A percentile compares a stretch with the other conserved stretches of the same genome.
Conservation (phyloP, 2,888 invertebrate genomes). For the Drosophila hamatofila region DNA sequence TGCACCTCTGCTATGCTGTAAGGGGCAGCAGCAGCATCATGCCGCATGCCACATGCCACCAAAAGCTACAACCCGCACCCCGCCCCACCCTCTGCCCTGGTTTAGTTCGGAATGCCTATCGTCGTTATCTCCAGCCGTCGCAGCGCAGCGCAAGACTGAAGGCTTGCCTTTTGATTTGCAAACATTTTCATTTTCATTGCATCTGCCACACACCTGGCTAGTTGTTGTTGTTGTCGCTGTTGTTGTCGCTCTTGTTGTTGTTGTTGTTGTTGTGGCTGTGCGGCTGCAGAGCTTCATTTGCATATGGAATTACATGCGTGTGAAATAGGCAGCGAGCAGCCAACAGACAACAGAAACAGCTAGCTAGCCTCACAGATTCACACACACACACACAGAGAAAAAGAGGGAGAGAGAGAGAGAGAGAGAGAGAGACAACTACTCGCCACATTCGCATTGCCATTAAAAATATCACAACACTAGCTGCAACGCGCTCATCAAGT, state of each 20-base stretch:
- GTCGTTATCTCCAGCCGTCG: constrained; percentile 9
- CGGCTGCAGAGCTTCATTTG: constrained; percentile 53
- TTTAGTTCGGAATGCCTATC: constrained; percentile 13
- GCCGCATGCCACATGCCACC: background rate
- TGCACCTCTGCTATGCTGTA: constrained; percentile 21
- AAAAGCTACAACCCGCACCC: background rate
- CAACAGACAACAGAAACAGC: constrained; percentile 1
- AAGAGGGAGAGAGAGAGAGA: too few relatives aligned
- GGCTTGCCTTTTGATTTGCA: constrained; percentile 64
- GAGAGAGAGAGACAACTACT: too few relatives aligned
- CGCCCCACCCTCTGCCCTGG: background rate
- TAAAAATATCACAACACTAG: constrained; percentile 56
- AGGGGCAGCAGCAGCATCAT: constrained; percentile 1
- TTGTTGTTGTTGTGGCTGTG: background rate
- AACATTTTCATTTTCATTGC: constrained; percentile 67
- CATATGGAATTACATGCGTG: constrained; percentile 65
- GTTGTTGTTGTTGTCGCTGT: background rate
- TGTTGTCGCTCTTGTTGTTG: background rate
- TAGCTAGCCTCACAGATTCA: background rate
- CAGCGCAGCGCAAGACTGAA: constrained; percentile 7
- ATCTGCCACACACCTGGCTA: constrained; percentile 29
- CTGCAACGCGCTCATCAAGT: constrained; percentile 39
- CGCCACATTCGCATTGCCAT: constrained; percentile 20
- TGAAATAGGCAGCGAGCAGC: constrained; percentile 32
- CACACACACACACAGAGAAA: background rate